Percentiles rank a stretch among this genome's conserved stretches.
Conservation (phyloP, 2,113 vertebrate species). For the Peromyscus maniculatus region DNA sequence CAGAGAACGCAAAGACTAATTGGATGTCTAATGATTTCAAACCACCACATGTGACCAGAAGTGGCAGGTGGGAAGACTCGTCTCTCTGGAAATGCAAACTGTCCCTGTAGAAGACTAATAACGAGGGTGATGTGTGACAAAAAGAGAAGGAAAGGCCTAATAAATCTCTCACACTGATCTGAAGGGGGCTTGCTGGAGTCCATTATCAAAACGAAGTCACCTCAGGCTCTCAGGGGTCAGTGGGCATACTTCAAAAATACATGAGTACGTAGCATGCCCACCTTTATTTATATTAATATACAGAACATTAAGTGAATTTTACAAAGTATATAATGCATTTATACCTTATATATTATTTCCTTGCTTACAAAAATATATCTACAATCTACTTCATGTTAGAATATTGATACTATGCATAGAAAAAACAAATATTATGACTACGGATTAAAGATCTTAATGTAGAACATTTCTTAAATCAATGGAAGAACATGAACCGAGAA, state of each 20-base stretch:
- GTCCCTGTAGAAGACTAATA: background rate
- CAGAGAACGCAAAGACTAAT: conserved; percentile 5
- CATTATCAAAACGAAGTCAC: conserved; percentile 1
- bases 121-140: background rate
- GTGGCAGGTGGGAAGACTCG: background rate
- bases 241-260: background rate
- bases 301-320: background rate
- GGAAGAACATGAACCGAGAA: conserved; percentile 58
- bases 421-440: conserved; percentile 65
- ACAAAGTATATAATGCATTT: background rate
- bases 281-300: background rate
- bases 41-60: conserved; percentile 15
- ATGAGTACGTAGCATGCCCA: background rate
- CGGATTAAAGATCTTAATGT: conserved; percentile 64
- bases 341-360: background rate
- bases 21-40: conserved; percentile 41
- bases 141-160: conserved; percentile 18
- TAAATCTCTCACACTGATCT: conserved; percentile 35
- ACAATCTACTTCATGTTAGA: conserved; percentile 42
- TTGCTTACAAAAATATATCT: conserved; percentile 39
- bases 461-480: conserved; percentile 65
- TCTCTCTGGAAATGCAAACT: conserved; percentile 20
- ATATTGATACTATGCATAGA: conserved; percentile 6
- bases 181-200: conserved; percentile 8
- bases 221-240: background rate